Conservation (phyloP, 1,140 invertebrate genomes). For the Psix sp. region DNA sequence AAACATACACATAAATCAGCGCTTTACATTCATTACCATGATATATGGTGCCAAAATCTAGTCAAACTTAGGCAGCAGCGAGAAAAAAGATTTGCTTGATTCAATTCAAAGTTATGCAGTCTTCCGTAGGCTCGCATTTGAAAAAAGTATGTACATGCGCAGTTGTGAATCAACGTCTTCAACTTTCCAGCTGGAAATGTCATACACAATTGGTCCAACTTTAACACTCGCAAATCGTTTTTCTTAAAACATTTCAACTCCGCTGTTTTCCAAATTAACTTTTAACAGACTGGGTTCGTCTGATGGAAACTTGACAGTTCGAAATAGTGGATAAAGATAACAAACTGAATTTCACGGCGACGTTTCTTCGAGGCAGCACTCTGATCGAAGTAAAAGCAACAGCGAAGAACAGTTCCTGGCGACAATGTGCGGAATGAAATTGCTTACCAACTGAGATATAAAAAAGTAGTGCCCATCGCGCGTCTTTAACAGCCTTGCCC, state of each 20-base stretch:
- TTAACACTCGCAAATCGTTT: no score
- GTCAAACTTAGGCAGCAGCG: no score
- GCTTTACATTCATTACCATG: background rate
- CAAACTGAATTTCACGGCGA: no score
- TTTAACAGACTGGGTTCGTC: background rate
- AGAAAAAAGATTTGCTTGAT: no score
- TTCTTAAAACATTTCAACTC: no score
- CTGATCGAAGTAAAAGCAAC: conserved; percentile 22
- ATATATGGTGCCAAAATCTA: background rate
- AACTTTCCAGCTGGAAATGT: no score
- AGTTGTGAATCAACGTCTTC: no score
- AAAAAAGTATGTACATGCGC: no score
- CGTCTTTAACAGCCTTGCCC: conserved; percentile 14
- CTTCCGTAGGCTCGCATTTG: no score
- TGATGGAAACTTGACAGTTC: conserved; percentile 7
- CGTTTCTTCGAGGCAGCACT: background rate
- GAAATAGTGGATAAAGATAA: background rate
- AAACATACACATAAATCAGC: conserved; percentile 1
- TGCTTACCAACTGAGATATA: conserved; percentile 18
- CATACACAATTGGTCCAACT: no score
- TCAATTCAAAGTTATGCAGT: no score
- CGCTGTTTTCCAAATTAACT: background rate
- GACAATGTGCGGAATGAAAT: conserved; percentile 28
- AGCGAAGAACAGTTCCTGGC: conserved; percentile 16
- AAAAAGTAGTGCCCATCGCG: conserved; percentile 29